Evolutionary conservation across 2,113 vertebrate genomes (phyloP).

Genomic region (Dissostichus mawsoni): DNA sequence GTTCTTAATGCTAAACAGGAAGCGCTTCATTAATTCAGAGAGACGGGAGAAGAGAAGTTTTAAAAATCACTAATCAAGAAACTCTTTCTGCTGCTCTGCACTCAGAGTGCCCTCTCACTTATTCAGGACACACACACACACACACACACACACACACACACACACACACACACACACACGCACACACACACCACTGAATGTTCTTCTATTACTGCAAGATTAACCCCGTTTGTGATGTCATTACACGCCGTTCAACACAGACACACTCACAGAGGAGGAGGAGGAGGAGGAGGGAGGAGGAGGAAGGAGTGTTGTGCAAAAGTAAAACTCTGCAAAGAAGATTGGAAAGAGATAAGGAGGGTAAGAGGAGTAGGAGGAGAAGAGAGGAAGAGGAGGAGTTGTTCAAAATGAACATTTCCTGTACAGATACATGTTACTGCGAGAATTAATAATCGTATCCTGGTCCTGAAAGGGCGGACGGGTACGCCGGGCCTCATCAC

Average conservation of each 20-base stretch:
- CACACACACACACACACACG: slow-evolving; percentile 15
- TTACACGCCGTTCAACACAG: neutral
- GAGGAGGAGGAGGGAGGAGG: slow-evolving; percentile 1
- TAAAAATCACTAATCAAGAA: too few relatives aligned
- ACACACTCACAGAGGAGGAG: neutral
- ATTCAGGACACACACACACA: neutral
- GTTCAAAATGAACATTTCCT: too few relatives aligned
- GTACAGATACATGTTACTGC: too few relatives aligned
- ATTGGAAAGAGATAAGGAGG: neutral
- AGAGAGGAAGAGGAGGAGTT: too few relatives aligned
- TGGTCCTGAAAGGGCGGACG: slow-evolving; percentile 44
- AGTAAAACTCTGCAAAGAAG: too few relatives aligned
- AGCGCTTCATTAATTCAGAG: too few relatives aligned
- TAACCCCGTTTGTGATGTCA: slow-evolving; percentile 21
- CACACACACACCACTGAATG: neutral
- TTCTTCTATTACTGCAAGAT: slow-evolving; percentile 27
- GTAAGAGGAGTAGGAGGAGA: neutral
- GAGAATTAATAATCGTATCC: too few relatives aligned
- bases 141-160: slow-evolving; percentile 10
- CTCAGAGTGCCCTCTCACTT: too few relatives aligned
- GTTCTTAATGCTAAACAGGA: too few relatives aligned
- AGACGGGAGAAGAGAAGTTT: too few relatives aligned
- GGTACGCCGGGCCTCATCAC: slow-evolving; percentile 37
- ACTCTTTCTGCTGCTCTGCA: too few relatives aligned
- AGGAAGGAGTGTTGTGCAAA: too few relatives aligned